These are phyloP conservation scores for Seriola rivoliana DNA, from an alignment of 2,113 vertebrate species.

Conservation along the genomic window DNA sequence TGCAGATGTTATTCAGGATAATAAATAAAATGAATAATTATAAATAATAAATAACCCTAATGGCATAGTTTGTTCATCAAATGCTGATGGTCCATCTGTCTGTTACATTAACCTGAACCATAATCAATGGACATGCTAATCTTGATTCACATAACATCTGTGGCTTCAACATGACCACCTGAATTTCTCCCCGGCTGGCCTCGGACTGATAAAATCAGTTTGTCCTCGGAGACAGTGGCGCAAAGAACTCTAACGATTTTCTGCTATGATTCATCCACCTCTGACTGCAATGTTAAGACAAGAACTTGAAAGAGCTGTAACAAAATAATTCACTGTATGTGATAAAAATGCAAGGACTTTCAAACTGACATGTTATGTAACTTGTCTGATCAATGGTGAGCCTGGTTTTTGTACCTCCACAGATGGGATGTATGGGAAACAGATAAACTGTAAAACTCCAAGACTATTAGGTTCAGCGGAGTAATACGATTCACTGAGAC, in stretches of 20 bases:
- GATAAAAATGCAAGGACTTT: constrained; percentile 8
- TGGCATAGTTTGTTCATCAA: constrained; percentile 45
- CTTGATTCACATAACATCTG: constrained; percentile 53
- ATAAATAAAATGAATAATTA: constrained; percentile 15
- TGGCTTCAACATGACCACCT: constrained; percentile 31
- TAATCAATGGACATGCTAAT: constrained; percentile 55
- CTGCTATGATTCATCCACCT: constrained; percentile 34
- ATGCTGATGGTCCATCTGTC: constrained; percentile 44
- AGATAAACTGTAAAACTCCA: neutral
- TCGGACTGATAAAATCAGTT: constrained; percentile 51
- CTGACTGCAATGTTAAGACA: constrained; percentile 23
- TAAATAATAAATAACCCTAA: constrained; percentile 47
- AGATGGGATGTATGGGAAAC: neutral
- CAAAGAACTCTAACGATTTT: constrained; percentile 53
- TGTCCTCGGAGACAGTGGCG: constrained; percentile 28
- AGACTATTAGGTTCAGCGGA: neutral
- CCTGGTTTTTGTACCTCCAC: neutral
- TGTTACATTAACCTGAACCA: constrained; percentile 37
- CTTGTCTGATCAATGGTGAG: constrained; percentile 26
- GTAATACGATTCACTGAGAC: neutral
- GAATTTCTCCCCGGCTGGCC: constrained; percentile 18
- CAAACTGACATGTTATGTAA: constrained; percentile 26
- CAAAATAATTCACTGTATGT: constrained; percentile 30
- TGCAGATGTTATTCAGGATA: neutral
- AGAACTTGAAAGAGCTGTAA: constrained; percentile 34